Evolutionary conservation across 2,113 vertebrate genomes (phyloP).

Genomic region (Ochotona princeps): DNA sequence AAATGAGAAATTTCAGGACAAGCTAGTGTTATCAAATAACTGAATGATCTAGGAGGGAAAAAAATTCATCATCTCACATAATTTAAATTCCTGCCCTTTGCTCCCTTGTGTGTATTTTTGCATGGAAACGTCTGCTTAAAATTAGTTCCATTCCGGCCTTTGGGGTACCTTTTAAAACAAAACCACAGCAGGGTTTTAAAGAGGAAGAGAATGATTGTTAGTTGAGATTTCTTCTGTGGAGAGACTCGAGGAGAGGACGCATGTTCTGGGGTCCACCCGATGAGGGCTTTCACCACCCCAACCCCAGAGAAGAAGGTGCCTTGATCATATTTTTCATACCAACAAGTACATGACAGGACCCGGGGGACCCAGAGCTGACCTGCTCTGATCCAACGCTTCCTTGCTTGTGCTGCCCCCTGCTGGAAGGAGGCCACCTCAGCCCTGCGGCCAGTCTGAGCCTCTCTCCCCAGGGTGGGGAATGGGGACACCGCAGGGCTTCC

Average conservation of each 20-base stretch:
- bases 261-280: background rate
- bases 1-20: conserved; percentile 78
- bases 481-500: too few species aligned
- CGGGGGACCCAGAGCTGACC: background rate
- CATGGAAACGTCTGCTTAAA: conserved; percentile 69
- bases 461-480: too few species aligned
- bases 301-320: conserved; percentile 21
- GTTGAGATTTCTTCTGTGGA: conserved; percentile 20
- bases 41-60: conserved; percentile 66
- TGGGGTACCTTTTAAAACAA: conserved; percentile 66
- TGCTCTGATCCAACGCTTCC: background rate
- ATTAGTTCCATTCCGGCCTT: conserved; percentile 69
- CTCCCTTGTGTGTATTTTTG: conserved; percentile 67
- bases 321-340: background rate
- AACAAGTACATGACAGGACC: conserved; percentile 27
- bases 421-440: background rate
- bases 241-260: background rate
- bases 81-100: conserved; percentile 79
- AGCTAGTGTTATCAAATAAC: conserved; percentile 73
- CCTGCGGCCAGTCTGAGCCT: background rate
- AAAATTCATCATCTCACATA: conserved; percentile 69
- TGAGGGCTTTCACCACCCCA: background rate
- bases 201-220: conserved; percentile 4
- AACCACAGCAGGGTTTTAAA: conserved; percentile 52
- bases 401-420: background rate